A percentile compares a stretch with the other conserved stretches of the same genome.
Evolutionary conservation across 2,888 invertebrate species (phyloP).

Genomic region (Seira sanloemensis): DNA sequence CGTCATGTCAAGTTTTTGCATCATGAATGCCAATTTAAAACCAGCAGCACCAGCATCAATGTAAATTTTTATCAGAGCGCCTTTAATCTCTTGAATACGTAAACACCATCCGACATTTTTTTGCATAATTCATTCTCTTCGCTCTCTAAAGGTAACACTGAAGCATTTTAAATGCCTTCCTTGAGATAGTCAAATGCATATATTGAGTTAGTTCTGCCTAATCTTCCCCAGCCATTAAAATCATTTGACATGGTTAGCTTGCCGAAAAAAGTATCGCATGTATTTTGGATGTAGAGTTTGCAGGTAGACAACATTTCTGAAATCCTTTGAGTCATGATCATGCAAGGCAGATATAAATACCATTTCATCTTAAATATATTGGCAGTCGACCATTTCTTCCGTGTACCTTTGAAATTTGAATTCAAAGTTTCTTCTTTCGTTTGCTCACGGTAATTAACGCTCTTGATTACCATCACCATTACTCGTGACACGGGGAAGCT

Average conservation of each 20-base stretch:
- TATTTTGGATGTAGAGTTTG: slow-evolving; percentile 58
- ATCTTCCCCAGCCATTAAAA: slow-evolving; percentile 34
- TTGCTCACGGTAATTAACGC: slow-evolving; percentile 64
- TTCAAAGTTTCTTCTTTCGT: background rate
- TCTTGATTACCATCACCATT: slow-evolving; percentile 49
- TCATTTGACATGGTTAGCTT: slow-evolving; percentile 50
- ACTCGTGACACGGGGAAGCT: background rate
- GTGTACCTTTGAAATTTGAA: slow-evolving; percentile 21
- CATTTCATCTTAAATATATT: slow-evolving; percentile 29
- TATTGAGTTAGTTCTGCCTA: slow-evolving; percentile 48
- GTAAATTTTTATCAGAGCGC: background rate
- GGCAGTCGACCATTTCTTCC: slow-evolving; percentile 63
- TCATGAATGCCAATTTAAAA: slow-evolving; percentile 2
- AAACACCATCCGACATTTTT: background rate
- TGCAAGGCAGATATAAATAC: background rate
- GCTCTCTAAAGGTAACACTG: background rate
- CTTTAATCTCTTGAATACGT: background rate
- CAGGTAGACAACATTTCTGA: slow-evolving; percentile 23
- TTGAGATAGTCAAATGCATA: background rate
- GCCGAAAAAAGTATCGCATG: slow-evolving; percentile 12
- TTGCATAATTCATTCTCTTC: slow-evolving; percentile 16
- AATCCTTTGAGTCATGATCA: background rate
- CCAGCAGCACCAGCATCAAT: background rate
- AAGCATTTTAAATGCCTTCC: too few species aligned
- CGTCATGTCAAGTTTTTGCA: background rate